phyloP scores from a whole-genome alignment of 2,888 invertebrate species.

The Parnassius smintheus region DNA sequence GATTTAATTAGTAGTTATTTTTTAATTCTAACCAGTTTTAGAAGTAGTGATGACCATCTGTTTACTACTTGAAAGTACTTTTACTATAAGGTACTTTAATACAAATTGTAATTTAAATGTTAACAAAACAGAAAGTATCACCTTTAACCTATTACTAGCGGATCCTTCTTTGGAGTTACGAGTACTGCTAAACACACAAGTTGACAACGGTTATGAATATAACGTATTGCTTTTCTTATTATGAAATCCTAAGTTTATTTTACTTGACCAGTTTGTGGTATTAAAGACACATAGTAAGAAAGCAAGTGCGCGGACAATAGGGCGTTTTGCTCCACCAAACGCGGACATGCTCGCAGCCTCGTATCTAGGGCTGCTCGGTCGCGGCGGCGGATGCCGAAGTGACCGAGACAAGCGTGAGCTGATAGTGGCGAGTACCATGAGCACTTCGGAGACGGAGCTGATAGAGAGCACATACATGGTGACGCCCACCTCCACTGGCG shows the following conservation, averaged over 20 bases:
- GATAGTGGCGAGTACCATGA: slow-evolving; percentile 94
- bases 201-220: slow-evolving; percentile 62
- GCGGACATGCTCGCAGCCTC: slow-evolving; percentile 80
- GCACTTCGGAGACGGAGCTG: slow-evolving; percentile 98
- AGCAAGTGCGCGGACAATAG: slow-evolving; percentile 73
- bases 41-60: neutral
- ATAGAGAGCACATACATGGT: slow-evolving; percentile 99
- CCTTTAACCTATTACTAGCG: slow-evolving; percentile 41
- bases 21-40: no score
- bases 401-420: slow-evolving; percentile 82
- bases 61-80: neutral
- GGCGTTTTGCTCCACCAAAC: slow-evolving; percentile 61
- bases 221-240: slow-evolving; percentile 74
- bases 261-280: slow-evolving; percentile 22
- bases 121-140: slow-evolving; percentile 51
- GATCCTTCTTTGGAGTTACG: slow-evolving; percentile 74
- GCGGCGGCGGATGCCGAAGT: slow-evolving; percentile 62
- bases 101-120: neutral
- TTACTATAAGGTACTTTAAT: neutral
- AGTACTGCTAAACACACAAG: slow-evolving; percentile 75
- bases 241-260: slow-evolving; percentile 45
- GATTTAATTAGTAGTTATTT: neutral
- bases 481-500: slow-evolving; percentile 98
- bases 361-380: slow-evolving; percentile 80
- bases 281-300: slow-evolving; percentile 64